Conservation (phyloP, 2,113 vertebrate genomes). For the Hydrolagus affinis region DNA sequence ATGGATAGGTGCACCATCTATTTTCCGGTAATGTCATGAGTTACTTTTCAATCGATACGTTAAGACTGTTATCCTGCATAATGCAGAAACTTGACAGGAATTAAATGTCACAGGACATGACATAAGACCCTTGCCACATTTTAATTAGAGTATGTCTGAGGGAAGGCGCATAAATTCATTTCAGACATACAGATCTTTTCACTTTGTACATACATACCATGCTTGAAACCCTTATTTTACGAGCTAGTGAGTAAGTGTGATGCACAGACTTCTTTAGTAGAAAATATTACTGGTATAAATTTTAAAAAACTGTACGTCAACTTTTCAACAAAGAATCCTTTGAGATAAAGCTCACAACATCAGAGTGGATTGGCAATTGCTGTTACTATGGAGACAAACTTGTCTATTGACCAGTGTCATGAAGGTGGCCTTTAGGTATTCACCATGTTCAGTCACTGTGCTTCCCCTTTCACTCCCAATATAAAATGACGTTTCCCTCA, state of each 20-base stretch:
- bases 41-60: slow-evolving; percentile 24
- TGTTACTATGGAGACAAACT: slow-evolving; percentile 28
- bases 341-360: slow-evolving; percentile 6
- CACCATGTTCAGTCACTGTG: slow-evolving; percentile 11
- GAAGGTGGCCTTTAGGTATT: slow-evolving; percentile 29
- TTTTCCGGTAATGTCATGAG: slow-evolving; percentile 26
- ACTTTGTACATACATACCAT: neutral
- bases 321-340: slow-evolving; percentile 10
- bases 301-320: slow-evolving; percentile 6
- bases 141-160: slow-evolving; percentile 28
- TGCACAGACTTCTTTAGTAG: neutral
- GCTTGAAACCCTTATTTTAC: slow-evolving; percentile 10
- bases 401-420: slow-evolving; percentile 29
- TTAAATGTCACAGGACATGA: slow-evolving; percentile 24
- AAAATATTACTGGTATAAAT: slow-evolving; percentile 32
- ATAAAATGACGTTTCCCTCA: neutral
- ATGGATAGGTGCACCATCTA: neutral
- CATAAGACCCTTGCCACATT: slow-evolving; percentile 9
- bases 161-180: neutral
- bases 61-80: slow-evolving; percentile 28
- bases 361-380: neutral
- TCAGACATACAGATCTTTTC: neutral
- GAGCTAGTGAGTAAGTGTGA: neutral
- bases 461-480: slow-evolving; percentile 10
- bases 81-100: slow-evolving; percentile 22